phyloP scores from a whole-genome alignment of 2,113 vertebrate genomes.

The Alethe diademata region DNA sequence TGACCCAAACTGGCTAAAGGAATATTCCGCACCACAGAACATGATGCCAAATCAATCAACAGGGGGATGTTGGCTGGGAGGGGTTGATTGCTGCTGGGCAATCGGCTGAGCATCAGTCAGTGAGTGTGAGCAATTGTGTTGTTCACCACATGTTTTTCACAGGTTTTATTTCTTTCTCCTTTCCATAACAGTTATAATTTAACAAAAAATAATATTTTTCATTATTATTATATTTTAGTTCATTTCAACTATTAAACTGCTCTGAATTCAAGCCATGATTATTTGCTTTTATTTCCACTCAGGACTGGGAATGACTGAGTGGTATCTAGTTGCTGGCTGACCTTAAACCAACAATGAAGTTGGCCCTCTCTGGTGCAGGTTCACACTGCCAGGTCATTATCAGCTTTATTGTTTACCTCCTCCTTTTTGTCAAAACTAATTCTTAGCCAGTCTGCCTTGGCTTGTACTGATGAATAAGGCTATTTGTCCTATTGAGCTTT shows the following conservation, averaged over 20 bases:
- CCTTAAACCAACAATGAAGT: not conserved
- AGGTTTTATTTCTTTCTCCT: not conserved
- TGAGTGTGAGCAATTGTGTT: not conserved
- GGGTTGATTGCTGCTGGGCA: not conserved
- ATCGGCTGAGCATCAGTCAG: not conserved
- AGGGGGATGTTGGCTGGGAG: accelerated
- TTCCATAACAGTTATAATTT: not conserved
- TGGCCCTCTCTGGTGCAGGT: not conserved
- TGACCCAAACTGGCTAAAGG: not conserved
- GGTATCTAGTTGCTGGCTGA: not conserved
- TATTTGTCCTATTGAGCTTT: not conserved
- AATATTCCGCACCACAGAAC: not conserved
- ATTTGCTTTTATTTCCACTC: not conserved
- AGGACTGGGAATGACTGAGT: not conserved
- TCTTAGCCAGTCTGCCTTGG: not conserved
- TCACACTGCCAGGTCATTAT: not conserved
- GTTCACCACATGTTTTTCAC: not conserved
- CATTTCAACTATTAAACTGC: not conserved
- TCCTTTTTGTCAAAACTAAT: not conserved
- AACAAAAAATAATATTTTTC: not conserved
- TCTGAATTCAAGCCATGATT: not conserved
- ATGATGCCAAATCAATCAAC: not conserved
- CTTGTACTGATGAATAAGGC: not conserved
- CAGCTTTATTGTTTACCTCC: not conserved
- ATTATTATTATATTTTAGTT: too few relatives aligned